Percentiles rank a stretch among this genome's conserved stretches.
These are phyloP conservation scores for Psilopsiagon aymara DNA, from an alignment of 2,113 vertebrate species.

Conservation along the genomic window DNA sequence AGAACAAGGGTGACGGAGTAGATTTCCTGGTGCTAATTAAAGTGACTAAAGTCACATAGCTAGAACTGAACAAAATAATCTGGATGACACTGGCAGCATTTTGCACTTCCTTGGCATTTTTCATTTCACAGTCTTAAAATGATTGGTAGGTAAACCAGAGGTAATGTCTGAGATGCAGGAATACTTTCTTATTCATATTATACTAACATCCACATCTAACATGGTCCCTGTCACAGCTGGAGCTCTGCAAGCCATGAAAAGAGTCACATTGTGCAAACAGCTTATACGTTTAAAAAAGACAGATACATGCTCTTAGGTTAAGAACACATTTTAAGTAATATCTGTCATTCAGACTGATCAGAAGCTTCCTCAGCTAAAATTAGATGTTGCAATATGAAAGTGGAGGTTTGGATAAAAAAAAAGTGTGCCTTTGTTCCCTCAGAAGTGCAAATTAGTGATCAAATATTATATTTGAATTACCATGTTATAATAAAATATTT, in stretches of 20 bases:
- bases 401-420: background rate
- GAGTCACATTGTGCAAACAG: background rate
- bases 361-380: background rate
- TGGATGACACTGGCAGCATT: background rate
- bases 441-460: background rate
- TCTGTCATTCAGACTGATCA: background rate
- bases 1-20: background rate
- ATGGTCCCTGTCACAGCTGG: background rate
- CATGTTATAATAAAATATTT: background rate
- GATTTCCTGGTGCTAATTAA: background rate
- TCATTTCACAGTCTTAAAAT: background rate
- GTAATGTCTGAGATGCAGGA: background rate
- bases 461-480: background rate
- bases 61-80: background rate
- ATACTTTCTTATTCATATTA: background rate
- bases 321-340: background rate
- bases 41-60: background rate
- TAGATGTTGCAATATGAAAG: background rate
- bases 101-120: background rate
- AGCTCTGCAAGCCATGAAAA: background rate
- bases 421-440: fast-evolving
- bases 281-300: background rate
- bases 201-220: background rate
- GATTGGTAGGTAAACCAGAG: background rate
- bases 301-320: background rate